Evolutionary conservation across 2,797 vertebrate genomes (phyloP), one percentile per base, ranked within the genome.

Genomic region (Rhynchonycteris naso): DNA sequence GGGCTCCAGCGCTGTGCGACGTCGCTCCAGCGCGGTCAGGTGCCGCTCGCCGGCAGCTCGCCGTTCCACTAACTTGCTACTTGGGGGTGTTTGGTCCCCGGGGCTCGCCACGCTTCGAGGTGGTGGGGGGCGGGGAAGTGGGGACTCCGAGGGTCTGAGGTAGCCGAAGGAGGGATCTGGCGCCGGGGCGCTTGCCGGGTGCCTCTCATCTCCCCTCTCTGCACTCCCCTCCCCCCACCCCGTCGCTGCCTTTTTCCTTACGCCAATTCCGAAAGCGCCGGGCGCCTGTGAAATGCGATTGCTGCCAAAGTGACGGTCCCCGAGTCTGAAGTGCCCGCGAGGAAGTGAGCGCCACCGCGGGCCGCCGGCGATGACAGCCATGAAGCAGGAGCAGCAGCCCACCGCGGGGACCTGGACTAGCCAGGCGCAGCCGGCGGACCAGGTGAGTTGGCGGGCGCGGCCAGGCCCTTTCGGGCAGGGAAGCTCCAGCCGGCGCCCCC

Each of bases 331-430:
- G 97, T 97, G 93, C 95, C 97, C 95, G 94, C 96, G 93, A 97
- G 96, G 95, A 96, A 97, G 95, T 81, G 93, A 90, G 96, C 83
- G 78, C 65, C 91, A 0, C 5, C 56, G 93, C 54, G 82, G 97
- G 96, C 75, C 35, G 33, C 91, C 63, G 86, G 98, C 97, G 93
- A 99, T 99, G 99, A 99, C 99, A 97, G 99, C 99, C 89, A 99
- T 98, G 98, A 99, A 99, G 93, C 97, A 93, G 98, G 99, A 99
- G 98, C 99, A 98, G 98, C 97, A 96, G 97, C 96, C 97, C 97
- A 94, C 97, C 79, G 98, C 97, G 33, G 97, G 97, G 97, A 97
- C 97, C 96, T 97, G 98, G 97, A 97, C 98, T 78, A 97, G 96
- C 97, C 98, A 96, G 96, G 97, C 98, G 95, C 96, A 78, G 95